phyloP scores from a whole-genome alignment of 2,888 invertebrate genomes.

The Auanema sp. region DNA sequence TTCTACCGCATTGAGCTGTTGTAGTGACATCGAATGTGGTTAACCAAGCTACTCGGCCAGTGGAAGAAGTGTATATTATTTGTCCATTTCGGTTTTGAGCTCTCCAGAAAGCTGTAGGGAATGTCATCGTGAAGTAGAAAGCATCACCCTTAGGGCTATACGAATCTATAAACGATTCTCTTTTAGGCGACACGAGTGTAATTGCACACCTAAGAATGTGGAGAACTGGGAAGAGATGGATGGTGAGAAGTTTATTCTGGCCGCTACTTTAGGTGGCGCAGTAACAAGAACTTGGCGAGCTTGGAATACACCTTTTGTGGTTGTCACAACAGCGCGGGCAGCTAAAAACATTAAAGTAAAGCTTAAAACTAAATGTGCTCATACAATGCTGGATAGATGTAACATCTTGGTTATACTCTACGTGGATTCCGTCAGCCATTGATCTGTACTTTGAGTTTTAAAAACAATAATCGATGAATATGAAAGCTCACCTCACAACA shows the following conservation, averaged over 20 bases:
- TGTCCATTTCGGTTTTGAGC: constrained; percentile 37
- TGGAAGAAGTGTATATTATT: constrained; percentile 33
- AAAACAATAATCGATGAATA: neutral
- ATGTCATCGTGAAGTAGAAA: constrained; percentile 50
- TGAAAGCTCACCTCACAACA: constrained; percentile 20
- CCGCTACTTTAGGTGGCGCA: constrained; percentile 35
- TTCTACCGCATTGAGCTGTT: constrained; percentile 35
- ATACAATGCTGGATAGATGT: neutral
- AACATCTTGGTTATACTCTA: constrained; percentile 34
- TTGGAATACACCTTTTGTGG: constrained; percentile 20
- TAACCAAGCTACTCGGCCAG: constrained; percentile 44
- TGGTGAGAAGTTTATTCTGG: constrained; percentile 36
- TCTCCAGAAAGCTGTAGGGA: constrained; percentile 47
- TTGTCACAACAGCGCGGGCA: constrained; percentile 28
- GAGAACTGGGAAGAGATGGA: constrained; percentile 30
- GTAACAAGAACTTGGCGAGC: constrained; percentile 45
- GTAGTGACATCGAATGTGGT: constrained; percentile 48
- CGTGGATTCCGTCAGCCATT: constrained; percentile 32
- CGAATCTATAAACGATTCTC: constrained; percentile 29
- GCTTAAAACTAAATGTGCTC: neutral
- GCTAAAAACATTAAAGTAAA: constrained; percentile 18
- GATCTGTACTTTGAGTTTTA: constrained; percentile 12
- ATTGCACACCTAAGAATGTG: constrained; percentile 28
- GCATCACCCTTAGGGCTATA: constrained; percentile 46
- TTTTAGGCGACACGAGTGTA: neutral